phyloP scores from a whole-genome alignment of 2,113 vertebrate genomes.

The Hystrix cristata region DNA sequence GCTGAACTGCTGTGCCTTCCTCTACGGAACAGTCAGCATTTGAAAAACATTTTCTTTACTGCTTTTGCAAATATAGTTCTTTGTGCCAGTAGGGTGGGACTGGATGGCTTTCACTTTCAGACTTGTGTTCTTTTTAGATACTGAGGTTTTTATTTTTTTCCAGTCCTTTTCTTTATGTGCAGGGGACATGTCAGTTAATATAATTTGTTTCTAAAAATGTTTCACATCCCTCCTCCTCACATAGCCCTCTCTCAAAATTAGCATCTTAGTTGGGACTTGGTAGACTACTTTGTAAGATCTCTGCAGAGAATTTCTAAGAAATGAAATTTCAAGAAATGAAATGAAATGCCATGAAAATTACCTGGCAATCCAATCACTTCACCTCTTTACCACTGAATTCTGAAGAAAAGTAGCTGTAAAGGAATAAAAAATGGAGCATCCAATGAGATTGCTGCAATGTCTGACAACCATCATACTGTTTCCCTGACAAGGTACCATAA shows the following conservation, averaged over 20 bases:
- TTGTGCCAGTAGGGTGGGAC: not conserved
- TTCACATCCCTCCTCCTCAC: not conserved
- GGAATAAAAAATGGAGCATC: not conserved
- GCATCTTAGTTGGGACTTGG: not conserved
- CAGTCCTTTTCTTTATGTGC: slow-evolving; percentile 46
- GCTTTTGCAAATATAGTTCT: not conserved
- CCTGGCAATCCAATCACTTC: slow-evolving; percentile 41
- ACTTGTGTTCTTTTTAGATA: slow-evolving; percentile 22
- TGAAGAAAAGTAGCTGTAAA: slow-evolving; percentile 20
- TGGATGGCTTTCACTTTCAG: slow-evolving; percentile 6
- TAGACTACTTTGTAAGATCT: slow-evolving; percentile 44
- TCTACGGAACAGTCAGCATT: slow-evolving; percentile 5
- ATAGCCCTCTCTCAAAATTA: slow-evolving; percentile 31
- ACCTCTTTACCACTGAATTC: not conserved
- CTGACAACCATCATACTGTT: not conserved
- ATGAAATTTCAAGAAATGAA: too few relatives aligned
- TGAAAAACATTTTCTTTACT: slow-evolving; percentile 18
- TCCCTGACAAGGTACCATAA: not conserved
- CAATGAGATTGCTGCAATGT: not conserved
- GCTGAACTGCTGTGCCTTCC: slow-evolving; percentile 5
- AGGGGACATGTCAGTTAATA: not conserved
- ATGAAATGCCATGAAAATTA: not conserved
- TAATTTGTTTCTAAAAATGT: slow-evolving; percentile 7
- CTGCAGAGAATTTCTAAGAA: not conserved
- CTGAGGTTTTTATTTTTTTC: not conserved